Evolutionary conservation across 35 echinoderm and acorn worm species (phyloP), one percentile per base, ranked within the genome.

Genomic region (Holothuria glaberrima): DNA sequence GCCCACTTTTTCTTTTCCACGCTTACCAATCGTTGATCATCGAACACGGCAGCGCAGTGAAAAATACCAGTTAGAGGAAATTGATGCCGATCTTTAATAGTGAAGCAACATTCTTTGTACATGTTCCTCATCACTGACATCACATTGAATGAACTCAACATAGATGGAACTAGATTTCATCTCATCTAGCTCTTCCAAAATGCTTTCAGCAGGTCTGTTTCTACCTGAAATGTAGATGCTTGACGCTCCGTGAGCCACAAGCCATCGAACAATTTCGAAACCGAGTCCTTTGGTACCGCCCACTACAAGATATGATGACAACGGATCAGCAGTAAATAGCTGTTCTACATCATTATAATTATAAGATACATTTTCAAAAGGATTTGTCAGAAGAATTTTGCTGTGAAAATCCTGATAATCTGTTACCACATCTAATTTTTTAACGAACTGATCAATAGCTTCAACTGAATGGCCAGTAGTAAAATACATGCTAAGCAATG

Each of bases 261-360:
- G 35, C 93, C 93, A 95, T 20, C 84, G 72, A 29, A 85, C 73
- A 57, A 91, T 25, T 12, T 38, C 29, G 9, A 91, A 34, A 21
- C 93, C 93, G 65, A 95, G 67, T 4, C 94, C 94, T 72, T 88
- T 92, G 18, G 94, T 92, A 1, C 94, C 94, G 3, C 94, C 94
- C 19, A 90, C 88, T 24, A 95, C 90, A 58, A 95, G 86, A 67
- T 95, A 95, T 6, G 94, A 88, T 0, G 76, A 46, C 21, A 27
- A 1, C 12, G 58, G 29, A 57, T 90, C 82, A 30, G 71, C 79
- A 50, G 28, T 27, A 28, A 90, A 94, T 6, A 66, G 36, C 0
- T 67, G 16, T 18, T 29, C 41, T 22, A 18, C 13, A 66, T 66
- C 60, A 61, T 62, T 22, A n/a, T 30, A 62, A 5, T 25, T 19